Percentiles rank a stretch among this genome's conserved stretches.
phyloP scores from a whole-genome alignment of 2,888 invertebrate genomes.

The Agrochola circellaris region DNA sequence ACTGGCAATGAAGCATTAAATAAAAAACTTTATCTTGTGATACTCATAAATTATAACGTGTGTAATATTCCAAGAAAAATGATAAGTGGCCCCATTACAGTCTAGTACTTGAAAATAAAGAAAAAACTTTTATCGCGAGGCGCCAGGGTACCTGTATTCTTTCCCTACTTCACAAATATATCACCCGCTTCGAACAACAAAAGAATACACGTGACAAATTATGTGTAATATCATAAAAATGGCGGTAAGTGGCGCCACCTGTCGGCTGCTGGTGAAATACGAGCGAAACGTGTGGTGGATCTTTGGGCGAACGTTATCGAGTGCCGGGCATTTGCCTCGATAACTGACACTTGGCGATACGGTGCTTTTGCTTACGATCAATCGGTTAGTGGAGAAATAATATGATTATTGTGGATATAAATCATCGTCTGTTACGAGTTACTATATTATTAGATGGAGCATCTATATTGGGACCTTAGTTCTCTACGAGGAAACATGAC shows the following conservation, averaged over 20 bases:
- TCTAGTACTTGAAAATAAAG: conserved; percentile 52
- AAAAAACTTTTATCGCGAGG: conserved; percentile 42
- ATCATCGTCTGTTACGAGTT: not conserved
- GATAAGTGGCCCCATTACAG: conserved; percentile 45
- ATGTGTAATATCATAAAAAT: conserved; percentile 65
- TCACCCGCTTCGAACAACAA: conserved; percentile 60
- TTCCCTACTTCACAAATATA: conserved; percentile 54
- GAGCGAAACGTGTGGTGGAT: conserved; percentile 49
- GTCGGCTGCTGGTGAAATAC: conserved; percentile 46
- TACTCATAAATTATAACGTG: conserved; percentile 41
- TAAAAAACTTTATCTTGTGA: conserved; percentile 17
- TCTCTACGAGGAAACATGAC: not conserved
- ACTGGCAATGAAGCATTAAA: not conserved
- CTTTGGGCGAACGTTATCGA: conserved; percentile 33
- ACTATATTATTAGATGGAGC: not conserved
- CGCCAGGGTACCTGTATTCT: conserved; percentile 46
- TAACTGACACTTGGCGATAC: conserved; percentile 44
- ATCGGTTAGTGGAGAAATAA: not conserved
- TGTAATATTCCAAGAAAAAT: conserved; percentile 48
- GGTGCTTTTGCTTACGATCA: conserved; percentile 8
- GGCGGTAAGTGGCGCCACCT: conserved; percentile 61
- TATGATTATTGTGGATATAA: not conserved
- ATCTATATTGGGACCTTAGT: not conserved
- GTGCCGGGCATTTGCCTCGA: conserved; percentile 44
- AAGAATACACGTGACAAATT: conserved; percentile 62